phyloP scores from a whole-genome alignment of 2,797 vertebrate species.

The Parauchenoglanis ngamensis region DNA sequence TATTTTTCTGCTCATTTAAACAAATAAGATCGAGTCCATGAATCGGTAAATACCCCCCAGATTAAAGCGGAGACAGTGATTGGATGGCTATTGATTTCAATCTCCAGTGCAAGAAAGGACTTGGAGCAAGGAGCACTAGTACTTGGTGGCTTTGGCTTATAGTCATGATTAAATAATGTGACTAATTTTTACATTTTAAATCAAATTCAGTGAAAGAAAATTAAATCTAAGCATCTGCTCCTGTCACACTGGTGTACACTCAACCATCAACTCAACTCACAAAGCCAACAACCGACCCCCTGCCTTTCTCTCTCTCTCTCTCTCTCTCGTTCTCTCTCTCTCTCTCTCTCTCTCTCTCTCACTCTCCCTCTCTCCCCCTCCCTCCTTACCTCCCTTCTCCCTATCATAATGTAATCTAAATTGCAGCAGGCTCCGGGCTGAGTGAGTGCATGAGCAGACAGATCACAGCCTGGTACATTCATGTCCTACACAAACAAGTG shows the following conservation, averaged over 20 bases:
- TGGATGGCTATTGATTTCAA: slow-evolving; percentile 7
- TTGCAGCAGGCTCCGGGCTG: slow-evolving; percentile 33
- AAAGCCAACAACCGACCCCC: neutral
- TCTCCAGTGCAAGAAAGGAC: neutral
- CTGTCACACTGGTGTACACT: slow-evolving; percentile 10
- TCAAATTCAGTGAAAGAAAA: slow-evolving; percentile 24
- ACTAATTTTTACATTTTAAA: slow-evolving; percentile 7
- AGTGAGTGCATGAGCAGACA: slow-evolving; percentile 37
- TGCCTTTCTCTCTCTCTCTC: neutral
- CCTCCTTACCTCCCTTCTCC: neutral
- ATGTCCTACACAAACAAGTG: slow-evolving; percentile 31
- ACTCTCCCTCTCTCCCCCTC: neutral
- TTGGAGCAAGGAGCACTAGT: neutral
- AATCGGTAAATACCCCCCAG: neutral
- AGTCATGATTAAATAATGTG: neutral
- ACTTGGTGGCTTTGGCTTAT: neutral
- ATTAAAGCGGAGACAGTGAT: slow-evolving; percentile 7
- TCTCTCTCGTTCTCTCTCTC: neutral
- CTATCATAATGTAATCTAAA: slow-evolving; percentile 42
- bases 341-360: neutral
- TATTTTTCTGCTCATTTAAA: slow-evolving; percentile 21
- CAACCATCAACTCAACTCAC: slow-evolving; percentile 12
- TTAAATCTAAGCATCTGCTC: slow-evolving; percentile 6
- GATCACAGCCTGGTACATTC: slow-evolving; percentile 28
- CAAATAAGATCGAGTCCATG: slow-evolving; percentile 6